Conservation (phyloP, 2,888 invertebrate species). For the Dastarcus helophoroides region DNA sequence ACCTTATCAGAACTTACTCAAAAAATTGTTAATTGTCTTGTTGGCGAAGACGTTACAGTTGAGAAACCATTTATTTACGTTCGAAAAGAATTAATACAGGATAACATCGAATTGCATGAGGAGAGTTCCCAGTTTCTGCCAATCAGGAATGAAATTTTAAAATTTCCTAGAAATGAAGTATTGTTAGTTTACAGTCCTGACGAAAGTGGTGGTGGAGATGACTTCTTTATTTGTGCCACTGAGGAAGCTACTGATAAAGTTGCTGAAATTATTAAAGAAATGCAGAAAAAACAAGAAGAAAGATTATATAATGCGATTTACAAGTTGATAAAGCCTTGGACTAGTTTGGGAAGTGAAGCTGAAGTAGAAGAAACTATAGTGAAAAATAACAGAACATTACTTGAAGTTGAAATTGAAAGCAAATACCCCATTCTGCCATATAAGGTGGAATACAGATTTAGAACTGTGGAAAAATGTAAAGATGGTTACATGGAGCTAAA, state of each 20-base stretch:
- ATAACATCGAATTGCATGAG: conserved; percentile 47
- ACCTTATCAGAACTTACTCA: conserved; percentile 47
- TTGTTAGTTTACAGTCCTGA: conserved; percentile 58
- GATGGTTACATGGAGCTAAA: conserved; percentile 62
- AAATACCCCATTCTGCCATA: conserved; percentile 44
- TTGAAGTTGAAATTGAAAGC: conserved; percentile 56
- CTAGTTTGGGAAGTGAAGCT: conserved; percentile 49
- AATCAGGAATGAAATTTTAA: conserved; percentile 31
- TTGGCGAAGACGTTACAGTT: conserved; percentile 57
- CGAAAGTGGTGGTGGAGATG: conserved; percentile 48
- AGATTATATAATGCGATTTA: conserved; percentile 21
- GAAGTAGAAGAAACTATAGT: conserved; percentile 46
- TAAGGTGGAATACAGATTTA: conserved; percentile 39
- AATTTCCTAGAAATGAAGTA: conserved; percentile 37
- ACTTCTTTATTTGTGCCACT: conserved; percentile 58
- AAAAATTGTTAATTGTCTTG: conserved; percentile 48
- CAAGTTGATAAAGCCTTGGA: conserved; percentile 39
- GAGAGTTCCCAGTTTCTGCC: conserved; percentile 41
- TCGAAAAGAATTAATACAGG: conserved; percentile 47
- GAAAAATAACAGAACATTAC: conserved; percentile 44
- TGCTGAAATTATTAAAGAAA: conserved; percentile 41
- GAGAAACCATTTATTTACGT: conserved; percentile 65
- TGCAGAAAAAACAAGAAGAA: conserved; percentile 42
- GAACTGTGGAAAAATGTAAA: conserved; percentile 45
- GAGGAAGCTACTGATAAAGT: conserved; percentile 43